phyloP scores from a whole-genome alignment of 2,113 vertebrate species.

The Xiphias gladius region DNA sequence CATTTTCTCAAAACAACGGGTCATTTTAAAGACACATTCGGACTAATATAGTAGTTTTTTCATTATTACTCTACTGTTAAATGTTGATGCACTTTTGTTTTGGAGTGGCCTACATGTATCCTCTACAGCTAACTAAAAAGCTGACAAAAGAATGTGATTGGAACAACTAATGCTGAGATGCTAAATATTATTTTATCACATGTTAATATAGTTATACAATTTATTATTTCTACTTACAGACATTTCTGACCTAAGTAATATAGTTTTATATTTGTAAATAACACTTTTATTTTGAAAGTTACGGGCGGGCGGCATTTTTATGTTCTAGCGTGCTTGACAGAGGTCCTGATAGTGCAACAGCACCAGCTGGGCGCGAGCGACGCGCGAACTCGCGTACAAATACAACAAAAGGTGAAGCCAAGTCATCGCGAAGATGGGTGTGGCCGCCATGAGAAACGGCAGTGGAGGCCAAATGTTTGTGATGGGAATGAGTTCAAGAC shows the following conservation, averaged over 20 bases:
- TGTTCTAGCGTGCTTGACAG: not conserved
- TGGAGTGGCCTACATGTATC: not conserved
- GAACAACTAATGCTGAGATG: not conserved
- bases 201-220: not conserved
- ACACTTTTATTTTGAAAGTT: not conserved
- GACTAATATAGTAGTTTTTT: not conserved
- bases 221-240: not conserved
- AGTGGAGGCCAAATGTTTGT: too few relatives aligned
- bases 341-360: not conserved
- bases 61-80: not conserved
- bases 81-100: not conserved
- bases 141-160: not conserved
- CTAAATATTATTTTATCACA: not conserved
- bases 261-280: not conserved
- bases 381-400: not conserved
- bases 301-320: too few relatives aligned
- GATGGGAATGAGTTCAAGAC: too few relatives aligned
- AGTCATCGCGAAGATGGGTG: not conserved
- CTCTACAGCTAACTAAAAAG: too few relatives aligned
- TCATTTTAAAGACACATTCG: not conserved
- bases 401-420: constrained; percentile 48
- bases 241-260: not conserved
- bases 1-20: not conserved
- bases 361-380: constrained; percentile 18
- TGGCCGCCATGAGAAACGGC: too few relatives aligned